A percentile compares a stretch with the other conserved stretches of the same genome.
Conservation (phyloP, 2,797 vertebrate species). For the Karalla daura region DNA sequence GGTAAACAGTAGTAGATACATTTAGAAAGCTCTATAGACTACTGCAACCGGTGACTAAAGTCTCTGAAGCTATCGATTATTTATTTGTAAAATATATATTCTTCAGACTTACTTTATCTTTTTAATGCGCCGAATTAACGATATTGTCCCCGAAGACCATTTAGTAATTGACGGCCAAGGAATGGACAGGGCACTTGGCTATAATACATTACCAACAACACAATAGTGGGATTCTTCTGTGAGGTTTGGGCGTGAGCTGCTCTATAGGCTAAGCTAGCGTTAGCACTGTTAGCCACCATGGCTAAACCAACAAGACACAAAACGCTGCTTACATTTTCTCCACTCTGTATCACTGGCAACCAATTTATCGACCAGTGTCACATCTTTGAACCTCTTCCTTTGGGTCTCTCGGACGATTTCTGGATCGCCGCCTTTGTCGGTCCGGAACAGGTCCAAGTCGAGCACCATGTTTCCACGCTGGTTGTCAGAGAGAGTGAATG, state of each 20-base stretch:
- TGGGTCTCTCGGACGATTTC: constrained; percentile 89
- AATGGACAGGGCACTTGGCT: accelerated
- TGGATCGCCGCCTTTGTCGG: constrained; percentile 95
- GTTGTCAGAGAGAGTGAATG: constrained; percentile 8
- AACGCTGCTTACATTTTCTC: constrained; percentile 90
- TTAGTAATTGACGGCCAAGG: accelerated
- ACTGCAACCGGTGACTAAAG: no score
- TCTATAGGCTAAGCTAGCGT: background rate
- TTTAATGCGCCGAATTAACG: background rate
- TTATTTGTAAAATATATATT: background rate
- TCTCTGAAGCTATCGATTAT: no score
- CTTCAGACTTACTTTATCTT: accelerated
- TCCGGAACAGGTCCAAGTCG: constrained; percentile 92
- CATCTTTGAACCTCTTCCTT: constrained; percentile 94
- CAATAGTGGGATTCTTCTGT: background rate
- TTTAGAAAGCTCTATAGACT: no score
- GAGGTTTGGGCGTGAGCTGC: background rate
- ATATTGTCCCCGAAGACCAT: accelerated
- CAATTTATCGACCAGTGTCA: constrained; percentile 91
- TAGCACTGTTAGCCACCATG: constrained; percentile 41
- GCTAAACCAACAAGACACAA: background rate
- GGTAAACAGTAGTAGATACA: no score
- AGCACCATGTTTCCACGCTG: constrained; percentile 88
- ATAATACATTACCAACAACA: background rate
- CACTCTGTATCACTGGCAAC: constrained; percentile 91